phyloP scores from a whole-genome alignment of 2,113 vertebrate species.

The Tetrax tetrax region DNA sequence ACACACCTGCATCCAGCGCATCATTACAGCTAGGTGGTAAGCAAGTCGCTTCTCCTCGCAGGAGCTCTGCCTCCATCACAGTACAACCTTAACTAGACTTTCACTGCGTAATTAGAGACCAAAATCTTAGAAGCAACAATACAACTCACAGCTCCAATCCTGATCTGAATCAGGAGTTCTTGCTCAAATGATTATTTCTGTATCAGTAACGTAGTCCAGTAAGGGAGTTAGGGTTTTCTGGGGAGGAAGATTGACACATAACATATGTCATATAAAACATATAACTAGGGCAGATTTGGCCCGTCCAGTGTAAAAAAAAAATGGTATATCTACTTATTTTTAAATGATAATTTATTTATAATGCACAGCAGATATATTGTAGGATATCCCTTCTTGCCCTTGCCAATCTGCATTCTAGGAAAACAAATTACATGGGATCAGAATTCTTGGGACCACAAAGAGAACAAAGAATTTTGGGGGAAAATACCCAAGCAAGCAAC shows the following conservation, averaged over 20 bases:
- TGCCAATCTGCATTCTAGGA: not conserved
- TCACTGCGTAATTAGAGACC: not conserved
- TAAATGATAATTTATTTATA: not conserved
- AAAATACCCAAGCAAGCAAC: not conserved
- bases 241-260: no score
- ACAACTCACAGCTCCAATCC: not conserved
- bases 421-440: not conserved
- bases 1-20: not conserved
- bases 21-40: not conserved
- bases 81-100: not conserved
- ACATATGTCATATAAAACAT: not conserved
- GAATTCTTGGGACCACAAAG: not conserved
- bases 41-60: not conserved
- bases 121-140: not conserved
- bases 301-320: not conserved
- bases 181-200: not conserved
- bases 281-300: not conserved
- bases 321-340: not conserved
- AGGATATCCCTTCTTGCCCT: not conserved
- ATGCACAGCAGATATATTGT: not conserved
- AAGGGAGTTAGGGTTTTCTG: not conserved
- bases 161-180: not conserved
- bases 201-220: not conserved
- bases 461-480: not conserved
- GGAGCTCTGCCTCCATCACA: not conserved